Percentiles rank a stretch among this genome's conserved stretches.
These are phyloP conservation scores for Chromoteleia sp. DNA, from an alignment of 2,888 invertebrate species.

Conservation along the genomic window DNA sequence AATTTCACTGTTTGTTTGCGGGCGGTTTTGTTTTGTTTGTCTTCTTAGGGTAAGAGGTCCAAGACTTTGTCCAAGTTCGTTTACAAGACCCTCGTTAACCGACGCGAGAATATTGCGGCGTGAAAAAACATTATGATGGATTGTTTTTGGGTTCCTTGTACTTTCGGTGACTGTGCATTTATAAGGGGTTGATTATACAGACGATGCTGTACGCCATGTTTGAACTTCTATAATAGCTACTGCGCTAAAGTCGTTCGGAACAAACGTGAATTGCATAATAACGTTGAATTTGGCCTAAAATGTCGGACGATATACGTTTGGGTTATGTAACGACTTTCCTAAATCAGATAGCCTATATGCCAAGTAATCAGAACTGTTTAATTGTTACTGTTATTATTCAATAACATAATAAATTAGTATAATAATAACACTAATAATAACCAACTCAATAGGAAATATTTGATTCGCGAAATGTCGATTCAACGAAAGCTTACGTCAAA, in stretches of 20 bases:
- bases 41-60: conserved; percentile 36
- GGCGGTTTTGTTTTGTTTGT: conserved; percentile 42
- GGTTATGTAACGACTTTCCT: conserved; percentile 38
- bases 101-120: conserved; percentile 16
- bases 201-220: conserved; percentile 30
- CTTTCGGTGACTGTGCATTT: conserved; percentile 47
- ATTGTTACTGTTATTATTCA: conserved; percentile 1
- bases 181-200: conserved; percentile 54
- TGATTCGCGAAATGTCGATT: too few relatives aligned
- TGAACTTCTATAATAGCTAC: conserved; percentile 46
- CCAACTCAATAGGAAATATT: too few relatives aligned
- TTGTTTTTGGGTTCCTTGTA: conserved; percentile 48
- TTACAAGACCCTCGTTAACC: conserved; percentile 57
- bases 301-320: conserved; percentile 26
- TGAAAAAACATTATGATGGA: conserved; percentile 51
- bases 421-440: too few relatives aligned
- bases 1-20: conserved; percentile 42
- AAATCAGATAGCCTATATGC: conserved; percentile 19
- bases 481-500: too few relatives aligned
- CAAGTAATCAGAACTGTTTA: background rate
- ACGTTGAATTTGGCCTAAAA: conserved; percentile 27
- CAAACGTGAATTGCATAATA: conserved; percentile 54
- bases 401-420: too few relatives aligned
- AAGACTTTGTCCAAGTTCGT: conserved; percentile 46
- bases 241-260: conserved; percentile 24